These are phyloP conservation scores for Porites rus DNA, from an alignment of 92 coral and sea anemone species.

Conservation along the genomic window DNA sequence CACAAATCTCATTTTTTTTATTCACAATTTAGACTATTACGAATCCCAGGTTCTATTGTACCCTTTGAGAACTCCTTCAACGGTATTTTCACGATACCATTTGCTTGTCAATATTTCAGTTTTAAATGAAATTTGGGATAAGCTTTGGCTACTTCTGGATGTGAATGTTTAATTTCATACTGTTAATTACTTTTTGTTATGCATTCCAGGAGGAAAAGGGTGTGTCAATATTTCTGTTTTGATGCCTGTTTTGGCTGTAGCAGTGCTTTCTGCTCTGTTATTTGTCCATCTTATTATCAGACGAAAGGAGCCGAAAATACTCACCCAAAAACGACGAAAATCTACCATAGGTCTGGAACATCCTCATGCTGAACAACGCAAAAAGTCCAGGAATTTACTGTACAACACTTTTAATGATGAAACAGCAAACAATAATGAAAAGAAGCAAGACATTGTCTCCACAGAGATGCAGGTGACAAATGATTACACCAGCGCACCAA, in stretches of 20 bases:
- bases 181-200: neutral
- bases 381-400: slow-evolving; percentile 10
- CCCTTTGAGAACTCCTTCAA: too few relatives aligned
- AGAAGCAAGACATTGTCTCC: slow-evolving; percentile 31
- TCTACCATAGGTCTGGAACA: slow-evolving; percentile 7
- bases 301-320: slow-evolving; percentile 17
- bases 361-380: slow-evolving; percentile 33
- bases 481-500: neutral
- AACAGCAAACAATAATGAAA: slow-evolving; percentile 20
- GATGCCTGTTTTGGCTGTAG: slow-evolving; percentile 49
- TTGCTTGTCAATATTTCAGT: too few relatives aligned
- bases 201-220: slow-evolving; percentile 14
- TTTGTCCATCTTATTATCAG: slow-evolving; percentile 24
- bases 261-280: slow-evolving; percentile 24
- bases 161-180: too few relatives aligned
- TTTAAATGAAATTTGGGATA: too few relatives aligned
- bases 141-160: too few relatives aligned
- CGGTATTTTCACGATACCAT: too few relatives aligned
- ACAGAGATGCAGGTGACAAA: slow-evolving; percentile 34
- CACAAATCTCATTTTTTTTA: too few relatives aligned
- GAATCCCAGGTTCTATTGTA: too few relatives aligned
- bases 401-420: slow-evolving; percentile 3
- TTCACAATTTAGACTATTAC: too few relatives aligned
- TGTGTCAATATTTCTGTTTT: slow-evolving; percentile 29
- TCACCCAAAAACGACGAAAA: neutral